Evolutionary conservation across 2,888 invertebrate species (phyloP).

Genomic region (Papilio elwesi): DNA sequence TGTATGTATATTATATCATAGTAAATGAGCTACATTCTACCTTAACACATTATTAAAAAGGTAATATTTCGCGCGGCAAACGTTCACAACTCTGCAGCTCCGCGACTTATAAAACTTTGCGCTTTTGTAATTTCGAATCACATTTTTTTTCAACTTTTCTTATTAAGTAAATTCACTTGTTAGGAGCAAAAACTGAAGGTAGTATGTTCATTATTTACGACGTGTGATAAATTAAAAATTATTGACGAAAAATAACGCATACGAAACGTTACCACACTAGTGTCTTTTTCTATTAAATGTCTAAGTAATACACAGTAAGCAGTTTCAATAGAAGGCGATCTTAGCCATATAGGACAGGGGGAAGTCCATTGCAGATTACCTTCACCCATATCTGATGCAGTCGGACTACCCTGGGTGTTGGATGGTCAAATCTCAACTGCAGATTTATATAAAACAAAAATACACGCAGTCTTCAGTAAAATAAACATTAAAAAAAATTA

Average conservation of each 20-base stretch:
- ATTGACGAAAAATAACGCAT: neutral
- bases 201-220: neutral
- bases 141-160: slow-evolving; percentile 5
- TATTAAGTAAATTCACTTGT: neutral
- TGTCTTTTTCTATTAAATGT: neutral
- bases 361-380: no score
- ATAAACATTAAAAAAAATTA: no score
- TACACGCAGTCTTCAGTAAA: no score
- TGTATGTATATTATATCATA: neutral
- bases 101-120: neutral
- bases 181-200: neutral
- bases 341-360: no score
- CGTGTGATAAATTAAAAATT: neutral
- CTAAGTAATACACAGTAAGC: neutral
- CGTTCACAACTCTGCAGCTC: neutral
- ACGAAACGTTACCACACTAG: neutral
- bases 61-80: neutral
- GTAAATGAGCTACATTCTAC: neutral
- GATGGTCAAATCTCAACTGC: no score
- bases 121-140: slow-evolving; percentile 5
- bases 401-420: no score
- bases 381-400: no score
- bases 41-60: neutral
- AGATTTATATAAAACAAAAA: no score
- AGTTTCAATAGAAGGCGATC: no score